phyloP scores from a whole-genome alignment of 2,888 invertebrate genomes.

The Noctua janthe region DNA sequence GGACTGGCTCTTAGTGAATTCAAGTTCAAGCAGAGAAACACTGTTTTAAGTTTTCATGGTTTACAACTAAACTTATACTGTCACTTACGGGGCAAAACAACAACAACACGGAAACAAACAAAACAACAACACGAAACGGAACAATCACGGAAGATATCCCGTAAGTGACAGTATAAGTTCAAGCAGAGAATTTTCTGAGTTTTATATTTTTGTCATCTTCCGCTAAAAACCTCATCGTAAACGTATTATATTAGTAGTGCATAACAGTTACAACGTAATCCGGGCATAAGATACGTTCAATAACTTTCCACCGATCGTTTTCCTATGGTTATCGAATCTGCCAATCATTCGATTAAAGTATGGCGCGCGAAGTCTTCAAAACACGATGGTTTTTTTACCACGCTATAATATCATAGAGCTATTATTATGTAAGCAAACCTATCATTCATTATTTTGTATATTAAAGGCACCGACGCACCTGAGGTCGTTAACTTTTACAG shows the following conservation, averaged over 20 bases:
- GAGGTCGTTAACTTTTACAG: slow-evolving; percentile 57
- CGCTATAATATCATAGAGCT: slow-evolving; percentile 30
- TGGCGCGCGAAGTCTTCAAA: slow-evolving; percentile 43
- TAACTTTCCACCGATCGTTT: slow-evolving; percentile 43
- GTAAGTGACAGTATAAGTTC: too few species aligned
- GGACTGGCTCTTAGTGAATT: background rate
- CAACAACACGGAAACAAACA: too few species aligned
- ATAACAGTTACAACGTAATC: slow-evolving; percentile 40
- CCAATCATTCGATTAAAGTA: slow-evolving; percentile 51
- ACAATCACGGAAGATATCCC: too few species aligned
- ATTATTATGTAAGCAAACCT: slow-evolving; percentile 41
- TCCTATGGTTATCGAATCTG: slow-evolving; percentile 44
- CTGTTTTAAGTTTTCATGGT: too few species aligned
- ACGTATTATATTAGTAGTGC: slow-evolving; percentile 23
- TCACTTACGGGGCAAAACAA: too few species aligned
- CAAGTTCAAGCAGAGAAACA: background rate
- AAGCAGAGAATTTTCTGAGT: background rate
- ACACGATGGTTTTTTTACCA: slow-evolving; percentile 34
- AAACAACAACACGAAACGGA: too few species aligned
- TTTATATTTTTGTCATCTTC: slow-evolving; percentile 5
- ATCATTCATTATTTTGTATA: slow-evolving; percentile 35
- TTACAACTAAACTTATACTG: too few species aligned
- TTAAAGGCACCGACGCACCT: slow-evolving; percentile 40
- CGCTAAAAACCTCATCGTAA: slow-evolving; percentile 17
- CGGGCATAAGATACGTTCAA: slow-evolving; percentile 38